phyloP scores from a whole-genome alignment of 2,113 vertebrate genomes.

The Seriola rivoliana region DNA sequence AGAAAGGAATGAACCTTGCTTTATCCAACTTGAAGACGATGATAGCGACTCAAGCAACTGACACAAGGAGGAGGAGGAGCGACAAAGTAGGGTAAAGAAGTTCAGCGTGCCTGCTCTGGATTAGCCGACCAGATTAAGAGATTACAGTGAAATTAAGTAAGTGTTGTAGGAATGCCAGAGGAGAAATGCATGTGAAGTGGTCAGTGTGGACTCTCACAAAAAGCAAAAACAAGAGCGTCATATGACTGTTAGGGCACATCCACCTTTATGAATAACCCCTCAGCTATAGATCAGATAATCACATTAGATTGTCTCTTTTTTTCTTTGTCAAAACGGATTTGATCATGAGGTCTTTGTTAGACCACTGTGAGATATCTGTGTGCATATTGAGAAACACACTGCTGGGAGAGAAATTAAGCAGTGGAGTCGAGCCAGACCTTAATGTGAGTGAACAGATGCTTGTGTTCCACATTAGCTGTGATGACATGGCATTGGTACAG shows the following conservation, averaged over 20 bases:
- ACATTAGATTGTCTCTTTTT: constrained; percentile 16
- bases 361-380: neutral
- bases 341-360: constrained; percentile 20
- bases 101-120: constrained; percentile 77
- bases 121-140: constrained; percentile 85
- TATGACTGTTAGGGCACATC: neutral
- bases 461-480: constrained; percentile 34
- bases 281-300: constrained; percentile 11
- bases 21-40: neutral
- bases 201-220: constrained; percentile 34
- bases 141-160: constrained; percentile 82
- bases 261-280: constrained; percentile 19
- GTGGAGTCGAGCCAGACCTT: constrained; percentile 26
- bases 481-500: constrained; percentile 16
- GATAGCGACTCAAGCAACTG: constrained; percentile 28
- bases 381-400: constrained; percentile 13
- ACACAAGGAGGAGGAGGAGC: constrained; percentile 59
- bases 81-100: constrained; percentile 73
- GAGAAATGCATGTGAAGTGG: constrained; percentile 51
- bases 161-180: constrained; percentile 61
- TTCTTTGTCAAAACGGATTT: constrained; percentile 15
- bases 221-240: constrained; percentile 19
- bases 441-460: constrained; percentile 56
- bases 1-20: constrained; percentile 10
- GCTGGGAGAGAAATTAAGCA: constrained; percentile 10